Percentiles rank a stretch among this genome's conserved stretches.
Conservation (phyloP, 2,888 invertebrate genomes). For the Syrphus vitripennis region DNA sequence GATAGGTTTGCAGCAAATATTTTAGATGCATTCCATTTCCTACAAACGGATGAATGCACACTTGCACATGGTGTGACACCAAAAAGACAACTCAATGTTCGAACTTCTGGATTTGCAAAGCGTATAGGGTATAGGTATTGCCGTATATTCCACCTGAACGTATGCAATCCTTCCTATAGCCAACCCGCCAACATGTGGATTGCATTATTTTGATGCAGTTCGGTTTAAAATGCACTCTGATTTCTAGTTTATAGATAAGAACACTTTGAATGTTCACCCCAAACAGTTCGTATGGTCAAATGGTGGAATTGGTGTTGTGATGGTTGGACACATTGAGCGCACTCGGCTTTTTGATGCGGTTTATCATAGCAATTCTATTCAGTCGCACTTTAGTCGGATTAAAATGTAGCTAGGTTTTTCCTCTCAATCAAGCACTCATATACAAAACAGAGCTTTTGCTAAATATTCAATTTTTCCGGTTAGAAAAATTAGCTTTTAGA, state of each 20-base stretch:
- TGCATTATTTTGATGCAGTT: conserved; percentile 63
- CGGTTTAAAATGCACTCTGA: conserved; percentile 59
- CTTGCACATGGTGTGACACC: conserved; percentile 19
- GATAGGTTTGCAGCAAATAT: not conserved
- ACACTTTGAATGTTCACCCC: conserved; percentile 19
- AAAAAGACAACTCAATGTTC: not conserved
- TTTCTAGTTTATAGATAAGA: conserved; percentile 54
- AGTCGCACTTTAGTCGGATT: not conserved
- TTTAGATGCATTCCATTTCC: conserved; percentile 36
- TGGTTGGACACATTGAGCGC: not conserved
- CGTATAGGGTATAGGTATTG: too few relatives aligned
- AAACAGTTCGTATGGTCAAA: conserved; percentile 13
- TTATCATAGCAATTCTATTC: not conserved
- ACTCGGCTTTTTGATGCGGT: not conserved
- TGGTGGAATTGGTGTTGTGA: not conserved
- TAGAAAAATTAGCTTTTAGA: not conserved
- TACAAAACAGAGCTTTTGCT: not conserved
- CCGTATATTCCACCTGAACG: not conserved
- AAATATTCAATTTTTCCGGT: not conserved
- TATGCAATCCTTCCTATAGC: not conserved
- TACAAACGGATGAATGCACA: conserved; percentile 46
- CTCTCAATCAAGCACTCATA: not conserved
- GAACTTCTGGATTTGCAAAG: not conserved
- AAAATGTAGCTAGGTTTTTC: not conserved
- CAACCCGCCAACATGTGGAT: conserved; percentile 24